phyloP scores from a whole-genome alignment of 2,797 vertebrate species.

The Chloroceryle inda region DNA sequence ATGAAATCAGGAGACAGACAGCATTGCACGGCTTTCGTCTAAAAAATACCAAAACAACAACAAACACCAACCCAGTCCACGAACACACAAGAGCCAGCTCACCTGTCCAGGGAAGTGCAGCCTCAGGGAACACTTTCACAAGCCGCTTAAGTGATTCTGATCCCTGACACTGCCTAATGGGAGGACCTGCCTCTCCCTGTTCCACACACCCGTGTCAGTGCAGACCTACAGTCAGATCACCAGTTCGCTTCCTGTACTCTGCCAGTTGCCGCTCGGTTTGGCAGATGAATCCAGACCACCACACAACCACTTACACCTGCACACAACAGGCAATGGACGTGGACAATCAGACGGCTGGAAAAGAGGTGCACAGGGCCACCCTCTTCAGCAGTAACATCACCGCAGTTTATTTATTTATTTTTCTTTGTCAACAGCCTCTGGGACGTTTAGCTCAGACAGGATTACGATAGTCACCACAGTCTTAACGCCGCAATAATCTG shows the following conservation, averaged over 20 bases:
- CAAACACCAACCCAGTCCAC: background rate
- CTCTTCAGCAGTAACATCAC: background rate
- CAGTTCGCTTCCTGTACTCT: rapidly evolving
- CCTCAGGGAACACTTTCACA: background rate
- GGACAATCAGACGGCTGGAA: background rate
- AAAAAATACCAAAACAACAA: background rate
- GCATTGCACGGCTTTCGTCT: background rate
- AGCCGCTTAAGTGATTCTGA: background rate
- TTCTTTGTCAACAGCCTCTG: rapidly evolving
- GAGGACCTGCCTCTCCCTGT: background rate
- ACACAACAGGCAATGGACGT: rapidly evolving
- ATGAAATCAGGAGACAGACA: background rate
- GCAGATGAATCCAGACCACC: background rate
- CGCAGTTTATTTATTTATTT: background rate
- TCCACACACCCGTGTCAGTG: rapidly evolving
- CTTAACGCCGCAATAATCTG: background rate
- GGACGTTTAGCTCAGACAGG: background rate
- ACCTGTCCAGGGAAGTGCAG: background rate
- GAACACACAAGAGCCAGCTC: background rate
- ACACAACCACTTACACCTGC: background rate
- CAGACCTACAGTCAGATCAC: background rate
- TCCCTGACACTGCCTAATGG: background rate
- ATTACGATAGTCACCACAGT: background rate
- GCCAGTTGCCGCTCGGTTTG: rapidly evolving
- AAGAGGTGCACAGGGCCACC: background rate